Base-by-base conservation (phyloP, 1,140 invertebrate species). In the Drosophila ficusphila region DNA sequence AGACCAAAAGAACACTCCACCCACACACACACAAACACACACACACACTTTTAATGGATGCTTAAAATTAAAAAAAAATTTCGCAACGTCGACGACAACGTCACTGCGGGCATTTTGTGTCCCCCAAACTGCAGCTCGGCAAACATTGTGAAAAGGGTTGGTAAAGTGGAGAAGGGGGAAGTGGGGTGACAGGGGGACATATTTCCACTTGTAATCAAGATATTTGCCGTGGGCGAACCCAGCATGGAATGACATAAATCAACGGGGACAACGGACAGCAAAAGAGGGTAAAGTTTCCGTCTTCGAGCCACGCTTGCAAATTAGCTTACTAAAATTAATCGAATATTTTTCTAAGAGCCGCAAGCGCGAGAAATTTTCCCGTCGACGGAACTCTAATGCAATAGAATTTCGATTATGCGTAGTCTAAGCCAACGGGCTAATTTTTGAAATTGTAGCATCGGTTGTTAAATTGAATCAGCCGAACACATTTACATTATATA, bases 121-220 rank as follows among this genome's bases (percentile, higher is more conserved):
- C 14, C 23, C 44, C 49, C 70, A 19, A 33, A 47, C 51, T 57
- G 54, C 46, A 53, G 70, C 52, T 44, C 60, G 33, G 31, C 21
- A 41, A 67, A 23, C 14, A 46, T 38, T 33, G 31, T 12, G 5
- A 33, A 42, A n/a, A 29, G 38, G 41, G 16, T 14, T 14, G 18
- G 11, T 7, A 16, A 23, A 3, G 6, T 3, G 19, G 29, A 27
- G 27, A 2, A 39, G 21, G 21, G 34, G 41, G 47, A 9, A n/a
- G 1, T 27, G 25, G 12, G 16, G 38, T 5, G 8, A 16, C 8
- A 3, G 38, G 21, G 23, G 41, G 36, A 76, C 68, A 67, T 82
- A 88, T 69, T 88, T 86, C 57, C 74, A 88, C 83, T 83, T 78
- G 65, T 78, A 88, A 88, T 88, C 74, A 88, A 89, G 82, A 82